phyloP scores from a whole-genome alignment of 2,113 vertebrate genomes.

The Pogona vitticeps region DNA sequence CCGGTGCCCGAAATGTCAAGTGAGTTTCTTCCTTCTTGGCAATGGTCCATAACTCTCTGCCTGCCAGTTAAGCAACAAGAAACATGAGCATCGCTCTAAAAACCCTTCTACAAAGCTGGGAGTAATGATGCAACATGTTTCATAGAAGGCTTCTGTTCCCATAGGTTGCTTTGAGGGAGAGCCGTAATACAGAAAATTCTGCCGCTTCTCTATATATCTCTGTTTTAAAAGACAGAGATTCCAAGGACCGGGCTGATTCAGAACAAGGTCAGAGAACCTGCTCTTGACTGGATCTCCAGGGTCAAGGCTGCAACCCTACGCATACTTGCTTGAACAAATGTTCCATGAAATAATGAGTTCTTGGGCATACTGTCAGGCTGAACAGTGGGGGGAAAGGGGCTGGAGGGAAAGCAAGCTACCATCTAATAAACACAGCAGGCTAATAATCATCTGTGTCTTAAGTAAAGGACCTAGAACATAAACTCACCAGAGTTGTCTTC shows the following conservation, averaged over 20 bases:
- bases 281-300: background rate
- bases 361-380: too few species aligned
- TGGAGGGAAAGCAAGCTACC: too few species aligned
- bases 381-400: too few species aligned
- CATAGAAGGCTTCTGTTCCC: background rate
- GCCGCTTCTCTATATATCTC: background rate
- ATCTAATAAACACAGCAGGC: too few species aligned
- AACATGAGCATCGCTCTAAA: background rate
- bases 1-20: background rate
- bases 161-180: background rate
- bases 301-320: background rate
- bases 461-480: too few species aligned
- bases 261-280: background rate
- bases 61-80: background rate
- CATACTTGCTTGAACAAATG: background rate
- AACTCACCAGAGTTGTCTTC: too few species aligned
- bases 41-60: background rate
- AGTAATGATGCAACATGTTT: background rate
- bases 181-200: background rate
- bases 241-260: background rate
- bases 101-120: background rate
- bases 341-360: background rate
- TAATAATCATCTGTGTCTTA: too few species aligned
- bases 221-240: background rate
- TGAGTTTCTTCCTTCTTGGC: background rate